Percentiles rank a stretch among this genome's conserved stretches.
These are phyloP conservation scores for Ruditapes philippinarum DNA, from an alignment of 1,140 invertebrate species.

Conservation along the genomic window DNA sequence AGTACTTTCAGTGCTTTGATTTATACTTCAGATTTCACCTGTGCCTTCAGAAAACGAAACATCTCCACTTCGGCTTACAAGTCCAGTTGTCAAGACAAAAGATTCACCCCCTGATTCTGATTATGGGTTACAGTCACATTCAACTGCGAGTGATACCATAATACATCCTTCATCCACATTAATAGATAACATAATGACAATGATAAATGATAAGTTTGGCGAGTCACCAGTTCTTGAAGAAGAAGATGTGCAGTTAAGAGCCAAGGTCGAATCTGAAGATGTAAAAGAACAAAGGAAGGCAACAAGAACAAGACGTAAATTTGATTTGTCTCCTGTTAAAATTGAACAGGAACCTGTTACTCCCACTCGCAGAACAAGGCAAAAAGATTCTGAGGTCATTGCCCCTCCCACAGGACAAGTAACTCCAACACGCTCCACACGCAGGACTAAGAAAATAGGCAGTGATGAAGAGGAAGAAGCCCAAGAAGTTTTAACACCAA, in stretches of 20 bases:
- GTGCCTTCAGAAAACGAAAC: neutral
- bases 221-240: conserved; percentile 40
- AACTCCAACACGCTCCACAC: conserved; percentile 39
- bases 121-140: neutral
- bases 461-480: neutral
- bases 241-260: neutral
- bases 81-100: conserved; percentile 29
- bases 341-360: neutral
- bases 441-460: neutral
- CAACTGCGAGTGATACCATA: neutral
- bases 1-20: no score
- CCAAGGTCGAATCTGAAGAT: neutral
- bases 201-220: conserved; percentile 49
- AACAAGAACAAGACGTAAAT: conserved; percentile 10
- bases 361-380: neutral
- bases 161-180: neutral
- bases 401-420: neutral
- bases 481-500: conserved; percentile 41
- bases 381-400: neutral
- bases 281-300: neutral
- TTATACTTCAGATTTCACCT: conserved; percentile 1
- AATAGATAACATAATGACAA: conserved; percentile 2
- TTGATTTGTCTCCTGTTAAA: conserved; percentile 16
- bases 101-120: conserved; percentile 43
- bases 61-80: neutral